Evolutionary conservation across 2,113 vertebrate species (phyloP).

Genomic region (Dendrocopos noguchii): DNA sequence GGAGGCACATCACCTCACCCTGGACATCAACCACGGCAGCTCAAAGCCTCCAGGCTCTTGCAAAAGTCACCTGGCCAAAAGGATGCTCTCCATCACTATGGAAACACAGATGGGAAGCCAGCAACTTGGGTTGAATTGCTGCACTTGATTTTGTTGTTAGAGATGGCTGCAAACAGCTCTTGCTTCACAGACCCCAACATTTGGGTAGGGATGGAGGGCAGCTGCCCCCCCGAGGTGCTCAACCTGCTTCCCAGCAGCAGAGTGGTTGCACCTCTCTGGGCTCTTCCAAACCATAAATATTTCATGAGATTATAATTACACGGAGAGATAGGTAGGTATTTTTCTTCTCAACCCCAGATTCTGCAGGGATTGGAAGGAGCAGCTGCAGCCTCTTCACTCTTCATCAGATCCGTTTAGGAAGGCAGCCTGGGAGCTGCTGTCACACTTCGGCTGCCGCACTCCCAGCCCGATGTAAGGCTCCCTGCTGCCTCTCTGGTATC

Average conservation of each 20-base stretch:
- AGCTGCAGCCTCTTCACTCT: constrained; percentile 39
- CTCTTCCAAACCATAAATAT: not conserved
- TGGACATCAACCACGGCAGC: fast-evolving
- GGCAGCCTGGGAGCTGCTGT: constrained; percentile 3
- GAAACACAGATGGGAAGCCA: fast-evolving
- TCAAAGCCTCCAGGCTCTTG: not conserved
- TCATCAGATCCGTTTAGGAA: constrained; percentile 72
- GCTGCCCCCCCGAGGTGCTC: not conserved
- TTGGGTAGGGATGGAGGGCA: fast-evolving
- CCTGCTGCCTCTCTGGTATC: not conserved
- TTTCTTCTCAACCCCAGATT: not conserved
- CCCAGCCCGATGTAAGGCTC: constrained; percentile 63
- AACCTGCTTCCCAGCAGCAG: not conserved
- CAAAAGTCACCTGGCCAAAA: not conserved
- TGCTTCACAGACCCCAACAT: fast-evolving
- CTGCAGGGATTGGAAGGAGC: fast-evolving
- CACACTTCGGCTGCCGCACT: constrained; percentile 32
- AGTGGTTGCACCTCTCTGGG: fast-evolving
- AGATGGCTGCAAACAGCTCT: not conserved
- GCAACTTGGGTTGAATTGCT: not conserved
- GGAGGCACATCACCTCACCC: not conserved
- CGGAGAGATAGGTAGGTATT: not conserved
- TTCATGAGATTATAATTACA: not conserved
- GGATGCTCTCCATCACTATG: not conserved
- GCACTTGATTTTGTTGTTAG: not conserved